These are phyloP conservation scores for Semibalanus balanoides DNA, from an alignment of 1,140 invertebrate genomes.

Conservation along the genomic window DNA sequence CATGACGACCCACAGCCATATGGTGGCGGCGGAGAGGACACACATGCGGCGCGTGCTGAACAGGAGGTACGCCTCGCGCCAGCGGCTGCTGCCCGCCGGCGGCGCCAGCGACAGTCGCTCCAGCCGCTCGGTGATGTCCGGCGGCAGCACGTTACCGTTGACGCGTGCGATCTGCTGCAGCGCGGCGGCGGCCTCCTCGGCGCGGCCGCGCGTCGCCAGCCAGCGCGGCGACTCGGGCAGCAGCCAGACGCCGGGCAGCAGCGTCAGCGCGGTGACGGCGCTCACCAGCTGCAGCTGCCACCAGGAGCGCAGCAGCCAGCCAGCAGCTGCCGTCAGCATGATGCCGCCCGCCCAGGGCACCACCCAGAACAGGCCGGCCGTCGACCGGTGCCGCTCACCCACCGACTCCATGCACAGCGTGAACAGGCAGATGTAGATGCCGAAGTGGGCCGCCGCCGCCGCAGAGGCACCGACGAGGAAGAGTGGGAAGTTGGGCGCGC, in stretches of 20 bases:
- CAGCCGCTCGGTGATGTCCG: slow-evolving; percentile 7
- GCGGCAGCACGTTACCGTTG: slow-evolving; percentile 44
- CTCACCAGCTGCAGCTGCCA: slow-evolving; percentile 16
- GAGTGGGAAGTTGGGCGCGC: neutral
- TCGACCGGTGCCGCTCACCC: neutral
- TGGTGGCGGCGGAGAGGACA: slow-evolving; percentile 51
- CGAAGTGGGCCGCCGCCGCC: neutral
- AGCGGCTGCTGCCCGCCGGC: neutral
- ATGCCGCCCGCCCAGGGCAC: slow-evolving; percentile 11
- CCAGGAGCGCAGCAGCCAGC: slow-evolving; percentile 18
- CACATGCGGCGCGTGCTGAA: slow-evolving; percentile 48
- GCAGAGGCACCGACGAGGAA: neutral
- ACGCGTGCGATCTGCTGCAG: slow-evolving; percentile 56
- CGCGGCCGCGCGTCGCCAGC: slow-evolving; percentile 58
- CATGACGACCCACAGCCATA: slow-evolving; percentile 53
- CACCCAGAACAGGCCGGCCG: slow-evolving; percentile 6
- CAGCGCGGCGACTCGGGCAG: slow-evolving; percentile 73
- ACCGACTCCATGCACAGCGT: slow-evolving; percentile 2
- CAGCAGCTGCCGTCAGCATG: slow-evolving; percentile 15
- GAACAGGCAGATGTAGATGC: neutral
- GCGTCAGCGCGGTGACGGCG: slow-evolving; percentile 11
- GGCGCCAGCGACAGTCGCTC: slow-evolving; percentile 14
- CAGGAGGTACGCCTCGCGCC: slow-evolving; percentile 33
- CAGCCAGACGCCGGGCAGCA: slow-evolving; percentile 31
- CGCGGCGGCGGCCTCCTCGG: slow-evolving; percentile 61